These are phyloP conservation scores for Mugil cephalus DNA, from an alignment of 2,113 vertebrate genomes.

Conservation along the genomic window DNA sequence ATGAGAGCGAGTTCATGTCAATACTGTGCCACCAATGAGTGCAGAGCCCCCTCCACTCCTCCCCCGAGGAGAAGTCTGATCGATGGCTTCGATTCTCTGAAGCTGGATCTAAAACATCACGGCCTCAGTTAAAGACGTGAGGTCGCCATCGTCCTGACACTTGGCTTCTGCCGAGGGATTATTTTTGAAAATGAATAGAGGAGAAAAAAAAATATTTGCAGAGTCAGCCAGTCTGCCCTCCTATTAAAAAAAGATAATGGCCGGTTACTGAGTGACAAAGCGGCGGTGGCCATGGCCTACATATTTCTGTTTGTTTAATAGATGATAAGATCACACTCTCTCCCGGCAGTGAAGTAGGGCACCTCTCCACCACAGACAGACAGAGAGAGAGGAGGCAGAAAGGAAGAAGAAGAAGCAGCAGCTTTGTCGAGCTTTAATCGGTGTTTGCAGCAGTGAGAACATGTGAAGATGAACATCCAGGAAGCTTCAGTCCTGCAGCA, in stretches of 20 bases:
- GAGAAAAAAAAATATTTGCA: slow-evolving; percentile 4
- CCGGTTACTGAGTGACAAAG: slow-evolving; percentile 52
- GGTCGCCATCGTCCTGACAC: slow-evolving; percentile 9
- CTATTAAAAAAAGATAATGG: slow-evolving; percentile 45
- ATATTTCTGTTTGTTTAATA: slow-evolving; percentile 59
- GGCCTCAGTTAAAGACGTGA: background rate
- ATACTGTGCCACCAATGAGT: too few species aligned
- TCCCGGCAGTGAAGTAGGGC: slow-evolving; percentile 28
- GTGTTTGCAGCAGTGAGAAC: background rate
- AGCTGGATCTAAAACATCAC: background rate
- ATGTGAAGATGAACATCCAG: too few species aligned
- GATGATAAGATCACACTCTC: slow-evolving; percentile 27
- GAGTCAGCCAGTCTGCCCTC: slow-evolving; percentile 16
- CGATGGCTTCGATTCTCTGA: rapidly evolving
- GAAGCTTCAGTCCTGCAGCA: too few species aligned
- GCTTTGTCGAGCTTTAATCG: background rate
- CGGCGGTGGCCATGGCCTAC: slow-evolving; percentile 48
- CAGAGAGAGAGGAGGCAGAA: background rate
- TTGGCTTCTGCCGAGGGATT: slow-evolving; percentile 29
- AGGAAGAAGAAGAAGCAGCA: background rate
- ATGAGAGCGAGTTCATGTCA: too few species aligned
- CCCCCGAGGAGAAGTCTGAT: too few species aligned
- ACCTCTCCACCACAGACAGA: background rate
- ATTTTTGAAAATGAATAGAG: slow-evolving; percentile 42
- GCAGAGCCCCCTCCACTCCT: too few species aligned